Conservation (phyloP, 2,113 vertebrate genomes). For the Grus americana region DNA sequence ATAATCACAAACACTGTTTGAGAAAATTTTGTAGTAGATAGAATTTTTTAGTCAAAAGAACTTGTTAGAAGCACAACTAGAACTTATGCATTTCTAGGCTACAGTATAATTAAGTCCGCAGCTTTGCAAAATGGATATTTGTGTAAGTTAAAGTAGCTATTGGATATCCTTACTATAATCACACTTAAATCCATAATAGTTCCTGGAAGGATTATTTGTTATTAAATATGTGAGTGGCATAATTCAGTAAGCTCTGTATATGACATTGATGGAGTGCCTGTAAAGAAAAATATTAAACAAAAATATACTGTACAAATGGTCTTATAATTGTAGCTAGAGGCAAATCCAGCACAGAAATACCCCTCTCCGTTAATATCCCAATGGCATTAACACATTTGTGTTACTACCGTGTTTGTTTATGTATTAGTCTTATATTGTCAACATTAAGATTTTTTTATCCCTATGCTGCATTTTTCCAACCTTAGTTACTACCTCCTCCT, state of each 20-base stretch:
- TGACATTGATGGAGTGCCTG: background rate
- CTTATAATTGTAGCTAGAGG: slow-evolving; percentile 33
- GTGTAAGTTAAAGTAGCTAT: slow-evolving; percentile 29
- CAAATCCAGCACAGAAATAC: slow-evolving; percentile 19
- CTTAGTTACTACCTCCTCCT: background rate
- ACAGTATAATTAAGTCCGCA: background rate
- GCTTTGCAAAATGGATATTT: slow-evolving; percentile 15
- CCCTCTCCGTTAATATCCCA: background rate
- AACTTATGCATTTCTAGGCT: background rate
- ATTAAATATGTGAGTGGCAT: slow-evolving; percentile 44
- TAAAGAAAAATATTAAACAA: slow-evolving; percentile 35
- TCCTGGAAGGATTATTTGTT: slow-evolving; percentile 48
- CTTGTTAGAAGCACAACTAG: background rate
- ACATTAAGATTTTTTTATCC: background rate
- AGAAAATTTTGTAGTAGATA: background rate
- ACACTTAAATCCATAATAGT: slow-evolving; percentile 34
- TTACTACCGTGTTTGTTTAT: background rate
- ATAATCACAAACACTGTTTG: background rate
- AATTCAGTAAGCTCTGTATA: slow-evolving; percentile 30
- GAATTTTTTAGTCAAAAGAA: background rate
- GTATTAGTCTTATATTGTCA: background rate
- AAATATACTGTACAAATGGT: slow-evolving; percentile 27
- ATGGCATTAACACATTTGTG: background rate
- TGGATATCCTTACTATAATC: slow-evolving; percentile 21
- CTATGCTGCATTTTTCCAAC: background rate